Percentiles rank a stretch among this genome's conserved stretches.
phyloP scores from a whole-genome alignment of 37 sponge, comb jelly and placozoan genomes.

The Agelas oroides region DNA sequence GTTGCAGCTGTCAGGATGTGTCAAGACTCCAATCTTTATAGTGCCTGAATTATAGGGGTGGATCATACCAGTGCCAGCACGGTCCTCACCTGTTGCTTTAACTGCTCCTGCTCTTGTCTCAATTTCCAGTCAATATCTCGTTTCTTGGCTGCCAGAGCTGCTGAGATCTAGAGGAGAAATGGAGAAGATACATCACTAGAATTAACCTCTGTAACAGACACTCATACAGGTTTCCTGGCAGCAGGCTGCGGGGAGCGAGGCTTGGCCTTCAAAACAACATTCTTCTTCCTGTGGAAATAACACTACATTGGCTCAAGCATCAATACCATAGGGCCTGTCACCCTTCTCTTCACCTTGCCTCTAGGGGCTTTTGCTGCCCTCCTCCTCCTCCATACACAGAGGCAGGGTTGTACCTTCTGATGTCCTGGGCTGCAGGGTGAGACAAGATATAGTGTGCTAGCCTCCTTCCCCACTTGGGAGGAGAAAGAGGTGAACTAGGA shows the following conservation, averaged over 20 bases:
- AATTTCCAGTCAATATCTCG: constrained; percentile 56
- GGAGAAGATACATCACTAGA: neutral
- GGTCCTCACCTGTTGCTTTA: constrained; percentile 47
- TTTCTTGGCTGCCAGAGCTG: constrained; percentile 63
- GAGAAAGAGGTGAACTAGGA: no score
- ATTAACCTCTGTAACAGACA: no score
- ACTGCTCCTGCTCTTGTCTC: constrained; percentile 28
- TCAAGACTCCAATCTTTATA: no score
- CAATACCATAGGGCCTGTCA: no score
- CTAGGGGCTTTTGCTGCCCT: constrained; percentile 6
- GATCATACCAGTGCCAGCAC: no score
- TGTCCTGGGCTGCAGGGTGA: neutral
- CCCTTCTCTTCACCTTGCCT: constrained; percentile 22
- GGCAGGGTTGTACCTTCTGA: constrained; percentile 45
- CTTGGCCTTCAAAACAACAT: constrained; percentile 31
- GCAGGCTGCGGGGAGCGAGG: constrained; percentile 1
- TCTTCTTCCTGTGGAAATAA: constrained; percentile 49
- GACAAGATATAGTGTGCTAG: no score
- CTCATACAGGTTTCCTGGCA: constrained; percentile 43
- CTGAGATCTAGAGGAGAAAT: constrained; percentile 26
- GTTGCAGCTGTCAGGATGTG: no score
- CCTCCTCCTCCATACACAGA: constrained; percentile 44
- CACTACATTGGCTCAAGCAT: no score
- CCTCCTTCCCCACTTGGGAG: no score
- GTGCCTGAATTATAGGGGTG: no score